Percentiles rank a stretch among this genome's conserved stretches.
Conservation (phyloP, 2,797 vertebrate genomes). For the Eospalax fontanierii region DNA sequence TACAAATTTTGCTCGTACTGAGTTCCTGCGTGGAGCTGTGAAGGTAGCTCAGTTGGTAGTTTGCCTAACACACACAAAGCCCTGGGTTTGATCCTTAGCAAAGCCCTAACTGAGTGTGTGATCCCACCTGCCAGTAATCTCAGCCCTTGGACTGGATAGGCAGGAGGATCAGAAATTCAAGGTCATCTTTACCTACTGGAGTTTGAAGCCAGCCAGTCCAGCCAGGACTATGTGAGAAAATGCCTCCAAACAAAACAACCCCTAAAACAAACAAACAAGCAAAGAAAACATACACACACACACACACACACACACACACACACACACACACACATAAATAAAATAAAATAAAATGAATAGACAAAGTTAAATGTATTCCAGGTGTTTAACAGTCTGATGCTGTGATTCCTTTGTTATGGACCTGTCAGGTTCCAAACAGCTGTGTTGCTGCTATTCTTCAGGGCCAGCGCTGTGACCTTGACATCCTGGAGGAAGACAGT, state of each 20-base stretch:
- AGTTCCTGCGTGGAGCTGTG: neutral
- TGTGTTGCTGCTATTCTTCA: neutral
- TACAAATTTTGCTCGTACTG: neutral
- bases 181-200: neutral
- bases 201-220: neutral
- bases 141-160: neutral
- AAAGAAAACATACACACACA: no score
- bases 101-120: neutral
- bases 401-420: neutral
- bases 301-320: no score
- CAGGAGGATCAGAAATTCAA: neutral
- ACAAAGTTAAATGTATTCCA: neutral
- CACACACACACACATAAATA: no score
- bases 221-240: neutral
- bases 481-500: neutral
- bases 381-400: neutral
- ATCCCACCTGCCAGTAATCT: neutral
- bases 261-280: no score
- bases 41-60: neutral
- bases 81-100: neutral
- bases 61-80: neutral
- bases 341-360: neutral
- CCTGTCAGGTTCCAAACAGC: neutral
- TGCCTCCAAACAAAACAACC: neutral
- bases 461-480: neutral